Evolutionary conservation across 2,113 vertebrate genomes (phyloP).

Genomic region (Indicator indicator): DNA sequence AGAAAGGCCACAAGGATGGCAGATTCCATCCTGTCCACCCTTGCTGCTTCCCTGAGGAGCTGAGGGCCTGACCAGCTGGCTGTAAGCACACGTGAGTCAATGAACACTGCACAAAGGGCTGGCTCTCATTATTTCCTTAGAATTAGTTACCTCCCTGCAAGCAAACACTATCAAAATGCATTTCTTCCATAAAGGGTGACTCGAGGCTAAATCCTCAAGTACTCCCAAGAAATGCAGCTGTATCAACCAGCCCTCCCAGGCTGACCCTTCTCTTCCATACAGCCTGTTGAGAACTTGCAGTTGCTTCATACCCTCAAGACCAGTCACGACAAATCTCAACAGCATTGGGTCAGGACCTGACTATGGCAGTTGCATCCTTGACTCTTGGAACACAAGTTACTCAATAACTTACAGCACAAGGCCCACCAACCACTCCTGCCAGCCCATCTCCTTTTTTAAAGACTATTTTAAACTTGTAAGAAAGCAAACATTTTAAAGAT

Average conservation of each 20-base stretch:
- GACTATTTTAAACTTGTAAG: not conserved
- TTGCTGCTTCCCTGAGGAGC: not conserved
- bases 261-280: not conserved
- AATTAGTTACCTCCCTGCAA: not conserved
- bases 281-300: not conserved
- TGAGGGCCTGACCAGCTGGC: not conserved
- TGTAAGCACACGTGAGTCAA: rapidly evolving
- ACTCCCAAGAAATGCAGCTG: not conserved
- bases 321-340: not conserved
- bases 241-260: not conserved
- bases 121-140: rapidly evolving
- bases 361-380: not conserved
- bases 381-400: not conserved
- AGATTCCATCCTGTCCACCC: not conserved
- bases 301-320: not conserved
- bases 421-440: not conserved
- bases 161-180: not conserved
- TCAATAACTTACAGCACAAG: not conserved
- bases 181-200: not conserved
- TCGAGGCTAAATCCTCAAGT: not conserved
- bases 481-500: not conserved
- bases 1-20: not conserved
- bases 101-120: rapidly evolving
- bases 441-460: not conserved
- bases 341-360: rapidly evolving